Conservation (phyloP, 2,888 invertebrate genomes). For the Eucriotettix oculatus region DNA sequence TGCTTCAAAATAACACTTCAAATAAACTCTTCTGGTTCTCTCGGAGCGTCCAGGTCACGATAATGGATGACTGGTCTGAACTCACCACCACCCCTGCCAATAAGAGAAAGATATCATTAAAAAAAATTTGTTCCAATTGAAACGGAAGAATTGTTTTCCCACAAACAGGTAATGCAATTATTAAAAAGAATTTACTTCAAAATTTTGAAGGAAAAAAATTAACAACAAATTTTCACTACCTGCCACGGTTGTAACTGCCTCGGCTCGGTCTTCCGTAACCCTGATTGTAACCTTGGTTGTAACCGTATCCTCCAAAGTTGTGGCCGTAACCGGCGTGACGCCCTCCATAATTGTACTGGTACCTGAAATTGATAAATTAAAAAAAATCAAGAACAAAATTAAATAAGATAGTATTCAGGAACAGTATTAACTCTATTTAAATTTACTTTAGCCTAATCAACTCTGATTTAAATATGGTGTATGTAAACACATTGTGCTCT, state of each 20-base stretch:
- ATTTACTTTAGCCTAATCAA: too few species aligned
- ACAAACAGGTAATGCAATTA: too few species aligned
- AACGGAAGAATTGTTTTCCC: background rate
- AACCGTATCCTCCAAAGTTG: constrained; percentile 18
- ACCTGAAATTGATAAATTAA: constrained; percentile 8
- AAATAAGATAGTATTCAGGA: background rate
- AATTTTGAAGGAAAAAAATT: background rate
- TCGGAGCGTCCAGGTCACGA: constrained; percentile 82
- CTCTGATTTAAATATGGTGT: too few species aligned
- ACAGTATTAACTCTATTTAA: background rate
- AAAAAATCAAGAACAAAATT: background rate
- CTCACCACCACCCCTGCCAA: constrained; percentile 52
- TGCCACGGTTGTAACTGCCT: constrained; percentile 30
- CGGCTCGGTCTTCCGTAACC: constrained; percentile 25
- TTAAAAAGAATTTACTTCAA: too few species aligned
- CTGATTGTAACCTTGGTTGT: constrained; percentile 31
- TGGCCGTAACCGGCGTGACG: constrained; percentile 24
- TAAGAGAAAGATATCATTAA: constrained; percentile 4
- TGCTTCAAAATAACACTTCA: constrained; percentile 25
- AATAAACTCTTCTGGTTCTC: constrained; percentile 76
- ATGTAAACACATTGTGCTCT: too few species aligned
- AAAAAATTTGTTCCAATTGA: background rate
- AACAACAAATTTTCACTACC: constrained; percentile 20
- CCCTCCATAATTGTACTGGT: constrained; percentile 23
- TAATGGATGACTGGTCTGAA: constrained; percentile 83